phyloP scores from a whole-genome alignment of 2,888 invertebrate genomes.

The Bombylius major region DNA sequence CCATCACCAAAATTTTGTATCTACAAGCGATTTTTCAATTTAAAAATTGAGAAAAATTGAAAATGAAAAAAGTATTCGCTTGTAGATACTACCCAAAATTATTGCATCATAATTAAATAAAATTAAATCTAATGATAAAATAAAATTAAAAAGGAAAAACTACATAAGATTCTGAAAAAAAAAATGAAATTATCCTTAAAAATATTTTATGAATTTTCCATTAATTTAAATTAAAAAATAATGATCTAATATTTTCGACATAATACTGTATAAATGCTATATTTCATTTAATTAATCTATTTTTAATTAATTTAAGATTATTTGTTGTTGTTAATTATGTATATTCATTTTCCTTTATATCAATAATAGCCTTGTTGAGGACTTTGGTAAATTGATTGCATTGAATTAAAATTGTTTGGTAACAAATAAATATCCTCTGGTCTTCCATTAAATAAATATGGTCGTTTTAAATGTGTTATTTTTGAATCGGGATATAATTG shows the following conservation, averaged over 20 bases:
- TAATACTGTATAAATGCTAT: neutral
- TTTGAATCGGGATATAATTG: conserved; percentile 42
- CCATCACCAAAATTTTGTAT: neutral
- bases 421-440: conserved; percentile 32
- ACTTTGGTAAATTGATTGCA: conserved; percentile 5
- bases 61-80: too few species aligned
- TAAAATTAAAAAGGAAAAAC: too few species aligned
- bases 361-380: conserved; percentile 7
- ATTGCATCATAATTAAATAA: too few species aligned
- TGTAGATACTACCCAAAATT: too few species aligned
- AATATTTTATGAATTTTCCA: neutral
- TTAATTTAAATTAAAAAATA: neutral
- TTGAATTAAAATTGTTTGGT: conserved; percentile 15
- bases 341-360: neutral
- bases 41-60: too few species aligned
- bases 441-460: conserved; percentile 62
- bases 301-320: too few species aligned
- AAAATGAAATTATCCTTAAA: neutral
- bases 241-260: neutral
- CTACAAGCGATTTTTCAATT: neutral
- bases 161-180: neutral
- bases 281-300: too few species aligned
- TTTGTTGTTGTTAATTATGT: too few species aligned
- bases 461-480: conserved; percentile 59
- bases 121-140: too few species aligned